Percentiles rank a stretch among this genome's conserved stretches.
Conservation (phyloP, 2,797 vertebrate species). For the Sternotherus odoratus region DNA sequence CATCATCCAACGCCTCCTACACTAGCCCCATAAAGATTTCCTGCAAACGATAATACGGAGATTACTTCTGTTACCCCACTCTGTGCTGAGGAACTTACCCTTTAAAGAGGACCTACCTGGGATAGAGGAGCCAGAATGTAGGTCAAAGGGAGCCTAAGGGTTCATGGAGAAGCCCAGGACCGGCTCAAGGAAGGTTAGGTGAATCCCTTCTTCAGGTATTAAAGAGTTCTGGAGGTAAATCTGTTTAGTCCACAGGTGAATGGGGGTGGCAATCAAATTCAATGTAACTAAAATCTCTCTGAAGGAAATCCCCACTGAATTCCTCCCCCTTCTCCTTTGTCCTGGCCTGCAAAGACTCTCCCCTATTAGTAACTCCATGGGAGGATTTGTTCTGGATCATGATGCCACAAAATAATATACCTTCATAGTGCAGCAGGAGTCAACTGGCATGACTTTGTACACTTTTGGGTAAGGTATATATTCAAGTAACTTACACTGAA, state of each 20-base stretch:
- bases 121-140: background rate
- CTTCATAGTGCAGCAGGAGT: background rate
- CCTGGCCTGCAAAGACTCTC: background rate
- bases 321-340: background rate
- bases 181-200: background rate
- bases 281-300: background rate
- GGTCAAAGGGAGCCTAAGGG: background rate
- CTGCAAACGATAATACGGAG: background rate
- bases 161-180: background rate
- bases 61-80: background rate
- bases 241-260: background rate
- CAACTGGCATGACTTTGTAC: background rate
- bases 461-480: background rate
- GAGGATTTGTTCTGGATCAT: background rate
- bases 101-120: background rate
- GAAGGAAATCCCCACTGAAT: background rate
- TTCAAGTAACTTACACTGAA: constrained; percentile 9
- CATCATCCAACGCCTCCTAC: background rate
- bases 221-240: background rate
- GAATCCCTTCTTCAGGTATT: background rate
- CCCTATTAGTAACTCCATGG: background rate
- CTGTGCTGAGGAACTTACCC: background rate
- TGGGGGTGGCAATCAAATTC: background rate
- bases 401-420: background rate
- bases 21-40: background rate